Evolutionary conservation across 1,140 invertebrate species (phyloP), one percentile per base, ranked within the genome.

Genomic region (Caenorhabditis inopinata): DNA sequence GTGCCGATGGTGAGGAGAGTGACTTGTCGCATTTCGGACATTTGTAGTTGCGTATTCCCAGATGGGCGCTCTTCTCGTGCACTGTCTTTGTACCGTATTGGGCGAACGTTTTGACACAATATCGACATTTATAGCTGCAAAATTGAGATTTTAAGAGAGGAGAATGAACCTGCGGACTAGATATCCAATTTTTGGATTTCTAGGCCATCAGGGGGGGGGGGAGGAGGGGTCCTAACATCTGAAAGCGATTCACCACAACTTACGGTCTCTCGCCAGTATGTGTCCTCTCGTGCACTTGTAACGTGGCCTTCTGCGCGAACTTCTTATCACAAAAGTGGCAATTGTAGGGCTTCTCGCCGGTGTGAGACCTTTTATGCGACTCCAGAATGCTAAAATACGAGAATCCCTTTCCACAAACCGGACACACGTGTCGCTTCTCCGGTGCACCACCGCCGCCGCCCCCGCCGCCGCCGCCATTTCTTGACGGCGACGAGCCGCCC

Each of bases 231-330:
- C n/a, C n/a, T n/a, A n/a, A n/a, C n/a, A n/a, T n/a, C n/a, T n/a
- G n/a, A n/a, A n/a, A n/a, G n/a, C n/a, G n/a, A n/a, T n/a, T n/a
- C n/a, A n/a, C n/a, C n/a, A n/a, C n/a, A n/a, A 91, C 91, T 88
- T 94, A 93, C 1, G 93, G 94, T 81, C 93, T 90, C 86, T 95
- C 94, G 47, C 94, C 94, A 18, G 93, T 93, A 89, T 97, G 95
- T 27, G 94, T 95, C 76, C 94, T 92, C 84, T 94, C 91, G 88
- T 97, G 95, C 1, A 93, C 93, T 84, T 85, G 88, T 51, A 85
- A 82, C 27, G 85, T 89, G 68, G 91, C 91, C 84, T 91, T 91
- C 18, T 91, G 87, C 74, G 91, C 91, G 84, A 92, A 92, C 38
- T 88, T 89, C 84, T 92, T 91, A 75, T 88, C 87, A 83, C 91